Percentiles rank a stretch among this genome's conserved stretches.
These are phyloP conservation scores for Stichopus chloronotus DNA, from an alignment of 35 echinoderm and acorn worm species.

Conservation along the genomic window DNA sequence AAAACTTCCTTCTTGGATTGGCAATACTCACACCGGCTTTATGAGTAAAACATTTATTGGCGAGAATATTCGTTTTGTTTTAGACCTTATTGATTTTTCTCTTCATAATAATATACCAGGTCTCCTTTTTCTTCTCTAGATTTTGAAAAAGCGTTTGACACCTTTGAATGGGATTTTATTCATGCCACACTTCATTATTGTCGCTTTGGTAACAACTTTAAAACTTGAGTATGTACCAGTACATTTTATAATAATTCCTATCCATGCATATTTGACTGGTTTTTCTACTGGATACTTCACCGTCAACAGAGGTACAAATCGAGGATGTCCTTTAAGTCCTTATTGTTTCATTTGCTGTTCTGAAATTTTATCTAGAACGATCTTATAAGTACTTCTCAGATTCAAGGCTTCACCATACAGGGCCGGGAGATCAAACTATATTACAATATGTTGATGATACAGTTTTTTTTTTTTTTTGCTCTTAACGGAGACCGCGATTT, in stretches of 20 bases:
- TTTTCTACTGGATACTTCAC: slow-evolving; percentile 18
- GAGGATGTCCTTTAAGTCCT: slow-evolving; percentile 23
- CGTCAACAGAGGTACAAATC: neutral
- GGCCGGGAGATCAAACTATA: neutral
- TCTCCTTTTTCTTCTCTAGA: too few relatives aligned
- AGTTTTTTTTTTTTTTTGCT: neutral
- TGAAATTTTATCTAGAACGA: neutral
- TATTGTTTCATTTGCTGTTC: neutral
- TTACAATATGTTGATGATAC: too few relatives aligned
- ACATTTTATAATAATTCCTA: slow-evolving; percentile 11
- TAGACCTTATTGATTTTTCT: neutral
- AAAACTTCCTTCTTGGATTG: too few relatives aligned
- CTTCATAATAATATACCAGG: neutral
- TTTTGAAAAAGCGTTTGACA: neutral
- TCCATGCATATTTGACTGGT: neutral
- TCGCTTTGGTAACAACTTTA: neutral
- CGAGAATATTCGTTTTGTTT: neutral
- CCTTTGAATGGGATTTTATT: slow-evolving; percentile 14
- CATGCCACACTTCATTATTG: neutral
- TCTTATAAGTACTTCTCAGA: neutral
- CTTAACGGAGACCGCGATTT: neutral
- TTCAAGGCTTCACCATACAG: neutral
- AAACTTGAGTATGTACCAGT: neutral
- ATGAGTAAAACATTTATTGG: slow-evolving; percentile 20
- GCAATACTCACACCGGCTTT: neutral